These are phyloP conservation scores for Percopsis omiscomaycus DNA, from an alignment of 2,797 vertebrate genomes.

Conservation along the genomic window DNA sequence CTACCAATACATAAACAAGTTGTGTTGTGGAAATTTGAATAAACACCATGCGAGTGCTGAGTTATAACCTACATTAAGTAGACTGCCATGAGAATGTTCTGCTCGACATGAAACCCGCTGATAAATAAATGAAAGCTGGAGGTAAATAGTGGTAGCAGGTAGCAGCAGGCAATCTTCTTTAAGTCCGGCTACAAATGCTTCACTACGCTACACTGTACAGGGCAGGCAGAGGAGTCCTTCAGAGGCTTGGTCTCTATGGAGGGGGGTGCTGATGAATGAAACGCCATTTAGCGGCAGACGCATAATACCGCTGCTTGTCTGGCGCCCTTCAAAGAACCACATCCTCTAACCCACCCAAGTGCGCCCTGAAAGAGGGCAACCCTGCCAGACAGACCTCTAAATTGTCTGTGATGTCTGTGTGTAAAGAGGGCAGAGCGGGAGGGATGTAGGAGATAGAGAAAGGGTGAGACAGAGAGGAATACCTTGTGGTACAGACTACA, in stretches of 20 bases:
- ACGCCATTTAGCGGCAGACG: conserved; percentile 82
- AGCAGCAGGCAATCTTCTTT: conserved; percentile 25
- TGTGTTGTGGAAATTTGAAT: background rate
- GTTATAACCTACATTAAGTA: background rate
- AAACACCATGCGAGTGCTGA: background rate
- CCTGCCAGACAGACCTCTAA: conserved; percentile 94
- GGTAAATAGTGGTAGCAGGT: conserved; percentile 27
- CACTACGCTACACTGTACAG: conserved; percentile 23
- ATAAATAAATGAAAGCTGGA: conserved; percentile 17
- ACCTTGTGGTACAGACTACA: conserved; percentile 43
- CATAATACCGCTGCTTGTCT: conserved; percentile 82
- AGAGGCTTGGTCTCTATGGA: conserved; percentile 74
- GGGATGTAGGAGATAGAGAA: conserved; percentile 69
- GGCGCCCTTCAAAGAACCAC: conserved; percentile 83
- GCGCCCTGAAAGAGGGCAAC: conserved; percentile 75
- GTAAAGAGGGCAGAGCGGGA: conserved; percentile 69
- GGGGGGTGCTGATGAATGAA: conserved; percentile 82
- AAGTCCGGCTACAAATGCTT: conserved; percentile 50
- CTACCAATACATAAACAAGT: background rate
- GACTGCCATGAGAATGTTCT: background rate
- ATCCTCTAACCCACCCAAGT: conserved; percentile 86
- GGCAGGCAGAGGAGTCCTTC: conserved; percentile 61
- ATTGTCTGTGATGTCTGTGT: conserved; percentile 71
- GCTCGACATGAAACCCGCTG: too few relatives aligned
- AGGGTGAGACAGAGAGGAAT: conserved; percentile 23